Conservation (phyloP, 2,113 vertebrate genomes). For the Spermophilus dauricus region DNA sequence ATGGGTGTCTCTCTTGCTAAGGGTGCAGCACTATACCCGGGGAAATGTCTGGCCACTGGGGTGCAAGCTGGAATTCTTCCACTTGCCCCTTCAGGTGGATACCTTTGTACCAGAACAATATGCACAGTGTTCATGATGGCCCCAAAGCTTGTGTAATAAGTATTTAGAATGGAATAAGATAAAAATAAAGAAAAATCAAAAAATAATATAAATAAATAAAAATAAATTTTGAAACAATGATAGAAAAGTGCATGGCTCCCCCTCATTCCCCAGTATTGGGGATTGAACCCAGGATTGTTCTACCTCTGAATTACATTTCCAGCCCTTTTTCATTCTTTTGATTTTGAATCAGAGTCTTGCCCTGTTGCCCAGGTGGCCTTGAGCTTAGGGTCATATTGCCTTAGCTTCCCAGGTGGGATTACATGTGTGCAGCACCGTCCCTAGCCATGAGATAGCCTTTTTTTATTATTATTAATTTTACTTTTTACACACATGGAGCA, state of each 20-base stretch:
- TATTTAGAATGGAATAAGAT: not conserved
- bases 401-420: not conserved
- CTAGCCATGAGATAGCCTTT: not conserved
- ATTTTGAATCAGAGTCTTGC: not conserved
- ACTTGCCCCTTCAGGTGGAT: not conserved
- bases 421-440: not conserved
- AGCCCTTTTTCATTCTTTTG: not conserved
- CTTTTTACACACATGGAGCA: too few species aligned
- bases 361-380: not conserved
- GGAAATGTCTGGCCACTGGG: not conserved
- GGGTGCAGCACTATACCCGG: not conserved
- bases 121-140: not conserved
- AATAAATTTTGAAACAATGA: not conserved
- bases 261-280: too few species aligned
- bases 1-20: not conserved
- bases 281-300: too few species aligned
- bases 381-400: not conserved
- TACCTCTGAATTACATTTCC: too few species aligned
- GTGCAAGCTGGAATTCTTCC: not conserved
- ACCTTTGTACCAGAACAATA: not conserved
- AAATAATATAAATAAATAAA: not conserved
- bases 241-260: not conserved
- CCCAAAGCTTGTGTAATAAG: not conserved
- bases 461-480: too few species aligned
- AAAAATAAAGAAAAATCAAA: not conserved